Evolutionary conservation across 2,888 invertebrate genomes (phyloP).

Genomic region (Drosophila parthenogenetica): DNA sequence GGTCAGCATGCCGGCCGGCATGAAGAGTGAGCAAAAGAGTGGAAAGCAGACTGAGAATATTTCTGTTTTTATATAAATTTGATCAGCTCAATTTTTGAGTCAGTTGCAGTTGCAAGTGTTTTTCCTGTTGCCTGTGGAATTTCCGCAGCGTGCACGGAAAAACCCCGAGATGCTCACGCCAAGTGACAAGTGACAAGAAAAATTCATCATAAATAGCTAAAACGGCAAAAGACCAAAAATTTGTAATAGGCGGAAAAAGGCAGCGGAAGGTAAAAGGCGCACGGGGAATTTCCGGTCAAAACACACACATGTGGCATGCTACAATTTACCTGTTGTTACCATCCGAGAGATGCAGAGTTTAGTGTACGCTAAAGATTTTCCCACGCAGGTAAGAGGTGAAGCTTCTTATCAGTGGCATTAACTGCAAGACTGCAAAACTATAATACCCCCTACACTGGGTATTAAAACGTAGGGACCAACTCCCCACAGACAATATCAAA

Average conservation of each 20-base stretch:
- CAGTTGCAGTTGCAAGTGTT: slow-evolving; percentile 8
- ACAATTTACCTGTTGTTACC: slow-evolving; percentile 54
- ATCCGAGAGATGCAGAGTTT: slow-evolving; percentile 23
- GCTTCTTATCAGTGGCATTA: slow-evolving; percentile 49
- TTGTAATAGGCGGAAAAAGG: slow-evolving; percentile 28
- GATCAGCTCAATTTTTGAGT: neutral
- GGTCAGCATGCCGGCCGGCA: slow-evolving; percentile 79
- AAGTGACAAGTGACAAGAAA: slow-evolving; percentile 56
- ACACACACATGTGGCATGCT: slow-evolving; percentile 62
- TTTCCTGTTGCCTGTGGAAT: slow-evolving; percentile 48
- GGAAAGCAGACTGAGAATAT: too few relatives aligned
- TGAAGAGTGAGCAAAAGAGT: neutral
- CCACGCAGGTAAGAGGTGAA: slow-evolving; percentile 64
- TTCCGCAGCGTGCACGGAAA: slow-evolving; percentile 65
- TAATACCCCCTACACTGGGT: too few relatives aligned
- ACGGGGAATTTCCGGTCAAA: slow-evolving; percentile 71
- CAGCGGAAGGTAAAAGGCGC: slow-evolving; percentile 25
- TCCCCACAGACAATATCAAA: slow-evolving; percentile 59
- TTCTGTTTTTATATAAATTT: neutral
- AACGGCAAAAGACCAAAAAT: slow-evolving; percentile 28
- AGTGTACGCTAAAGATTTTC: slow-evolving; percentile 53
- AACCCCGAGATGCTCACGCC: slow-evolving; percentile 64
- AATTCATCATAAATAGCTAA: slow-evolving; percentile 63
- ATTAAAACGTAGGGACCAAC: too few relatives aligned
- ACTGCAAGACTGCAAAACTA: slow-evolving; percentile 30